These are phyloP conservation scores for Leptodirus hochenwartii DNA, from an alignment of 2,888 invertebrate species.

Conservation along the genomic window DNA sequence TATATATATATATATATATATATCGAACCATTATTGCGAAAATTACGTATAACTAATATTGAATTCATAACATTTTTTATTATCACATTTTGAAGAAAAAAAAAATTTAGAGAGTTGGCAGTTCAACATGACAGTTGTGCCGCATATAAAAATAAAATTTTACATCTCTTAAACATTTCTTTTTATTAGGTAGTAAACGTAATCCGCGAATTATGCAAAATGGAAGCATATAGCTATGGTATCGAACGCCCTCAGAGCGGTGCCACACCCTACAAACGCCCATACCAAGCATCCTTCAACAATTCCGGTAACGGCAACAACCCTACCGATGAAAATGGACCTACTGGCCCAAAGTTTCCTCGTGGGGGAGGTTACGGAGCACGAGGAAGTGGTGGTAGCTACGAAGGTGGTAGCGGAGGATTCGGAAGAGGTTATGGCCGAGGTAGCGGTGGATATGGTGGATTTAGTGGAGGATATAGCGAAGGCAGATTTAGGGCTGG, in stretches of 20 bases:
- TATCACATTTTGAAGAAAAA: neutral
- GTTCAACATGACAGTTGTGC: conserved; percentile 1
- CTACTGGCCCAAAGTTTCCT: conserved; percentile 1
- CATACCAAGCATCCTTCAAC: conserved; percentile 28
- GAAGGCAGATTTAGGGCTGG: conserved; percentile 9
- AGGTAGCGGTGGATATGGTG: conserved; percentile 17
- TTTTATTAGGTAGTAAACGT: conserved; percentile 41
- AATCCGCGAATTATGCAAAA: conserved; percentile 54
- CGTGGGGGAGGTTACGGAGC: conserved; percentile 15
- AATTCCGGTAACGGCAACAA: conserved; percentile 26
- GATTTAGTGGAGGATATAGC: conserved; percentile 13
- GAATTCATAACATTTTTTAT: neutral
- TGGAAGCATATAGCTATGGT: conserved; percentile 57
- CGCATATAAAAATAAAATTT: neutral
- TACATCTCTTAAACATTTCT: too few relatives aligned
- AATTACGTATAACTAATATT: conserved; percentile 1
- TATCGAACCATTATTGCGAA: too few relatives aligned
- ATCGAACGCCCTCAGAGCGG: conserved; percentile 37
- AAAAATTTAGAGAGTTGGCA: neutral
- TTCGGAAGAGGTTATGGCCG: conserved; percentile 15
- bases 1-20: too few relatives aligned
- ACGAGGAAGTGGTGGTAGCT: conserved; percentile 14
- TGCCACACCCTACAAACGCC: conserved; percentile 27
- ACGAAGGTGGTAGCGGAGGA: conserved; percentile 17
- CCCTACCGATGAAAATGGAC: conserved; percentile 7